Evolutionary conservation across 1,140 invertebrate genomes (phyloP), one percentile per base, ranked within the genome.

Genomic region (Lutraria rhynchaena): DNA sequence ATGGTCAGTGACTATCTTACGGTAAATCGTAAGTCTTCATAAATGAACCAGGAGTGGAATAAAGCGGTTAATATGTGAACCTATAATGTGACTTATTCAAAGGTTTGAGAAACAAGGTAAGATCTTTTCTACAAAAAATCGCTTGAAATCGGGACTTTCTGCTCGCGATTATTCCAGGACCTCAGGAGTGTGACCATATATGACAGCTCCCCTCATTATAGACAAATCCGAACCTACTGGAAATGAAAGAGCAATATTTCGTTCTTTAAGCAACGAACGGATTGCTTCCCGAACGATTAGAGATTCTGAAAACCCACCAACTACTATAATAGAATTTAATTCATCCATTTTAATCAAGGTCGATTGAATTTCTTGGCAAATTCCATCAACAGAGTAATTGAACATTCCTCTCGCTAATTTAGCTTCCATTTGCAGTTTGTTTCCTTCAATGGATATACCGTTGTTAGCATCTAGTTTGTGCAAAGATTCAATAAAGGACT

Each of bases 241-340:
- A 51, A 70, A 31, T 19, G 53, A 29, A 9, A 70, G 15, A 0
- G 17, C 1, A 15, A 22, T 46, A 15, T 15, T 27, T 37, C 1
- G 4, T 17, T 29, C n/a, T 19, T 31, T 33, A 5, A 41, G 5
- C 15, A 7, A 15, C 4, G 31, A 19, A 15, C 33, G 35, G 27
- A 80, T 80, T 15, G 55, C 51, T 17, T 80, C 22, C 27, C 67
- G 76, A 11, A 80, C 76, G 35, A 69, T 69, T 1, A 65, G 65
- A 19, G 76, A 80, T 33, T 80, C 76, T n/a, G 76, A 80, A 60
- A 80, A 69, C 13, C 76, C 76, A 9, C 76, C 76, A 3, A 80
- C 76, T 53, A 80, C 67, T 35, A 80, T 35, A 17, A 80, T 80
- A 9, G 55, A 44, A 33, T 33, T 55, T n/a, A 61, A 51, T 9